Percentiles rank a stretch among this genome's conserved stretches.
Evolutionary conservation across 2,888 invertebrate species (phyloP).

Genomic region (Aporophyla lueneburgensis): DNA sequence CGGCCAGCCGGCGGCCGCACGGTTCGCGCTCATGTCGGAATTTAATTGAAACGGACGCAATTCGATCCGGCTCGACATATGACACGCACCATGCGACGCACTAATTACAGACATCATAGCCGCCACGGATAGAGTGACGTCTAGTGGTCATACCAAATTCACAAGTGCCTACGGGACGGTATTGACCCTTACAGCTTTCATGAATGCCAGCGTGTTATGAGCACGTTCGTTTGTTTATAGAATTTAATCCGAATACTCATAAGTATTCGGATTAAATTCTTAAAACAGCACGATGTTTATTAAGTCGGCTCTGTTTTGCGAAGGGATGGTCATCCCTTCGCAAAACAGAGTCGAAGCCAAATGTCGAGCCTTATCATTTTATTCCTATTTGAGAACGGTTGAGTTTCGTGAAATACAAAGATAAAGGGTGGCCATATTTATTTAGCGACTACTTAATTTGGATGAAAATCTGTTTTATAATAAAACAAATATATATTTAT

Average conservation of each 20-base stretch:
- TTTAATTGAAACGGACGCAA: constrained; percentile 87
- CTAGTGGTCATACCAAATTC: constrained; percentile 77
- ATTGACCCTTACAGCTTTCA: constrained; percentile 57
- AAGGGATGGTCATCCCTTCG: constrained; percentile 57
- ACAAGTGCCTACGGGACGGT: constrained; percentile 69
- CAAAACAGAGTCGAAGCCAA: too few relatives aligned
- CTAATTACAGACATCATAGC: constrained; percentile 83
- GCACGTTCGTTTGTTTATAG: not conserved
- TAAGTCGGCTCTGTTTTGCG: constrained; percentile 47
- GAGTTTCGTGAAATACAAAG: constrained; percentile 49
- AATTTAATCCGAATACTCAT: not conserved
- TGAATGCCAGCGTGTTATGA: constrained; percentile 16
- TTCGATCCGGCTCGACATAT: constrained; percentile 76
- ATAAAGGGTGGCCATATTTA: constrained; percentile 26
- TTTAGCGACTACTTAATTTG: constrained; percentile 19
- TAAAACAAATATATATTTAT: not conserved
- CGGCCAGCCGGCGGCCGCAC: constrained; percentile 69
- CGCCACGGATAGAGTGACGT: constrained; percentile 79
- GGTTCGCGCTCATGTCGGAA: constrained; percentile 77
- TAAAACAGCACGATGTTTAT: constrained; percentile 55
- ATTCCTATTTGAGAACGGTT: constrained; percentile 58
- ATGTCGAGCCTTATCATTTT: constrained; percentile 58
- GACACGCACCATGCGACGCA: constrained; percentile 75
- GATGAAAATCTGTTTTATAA: not conserved
- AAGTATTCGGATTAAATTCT: constrained; percentile 56